Conservation (phyloP, 2,888 invertebrate genomes). For the Xanthorhoe designata region DNA sequence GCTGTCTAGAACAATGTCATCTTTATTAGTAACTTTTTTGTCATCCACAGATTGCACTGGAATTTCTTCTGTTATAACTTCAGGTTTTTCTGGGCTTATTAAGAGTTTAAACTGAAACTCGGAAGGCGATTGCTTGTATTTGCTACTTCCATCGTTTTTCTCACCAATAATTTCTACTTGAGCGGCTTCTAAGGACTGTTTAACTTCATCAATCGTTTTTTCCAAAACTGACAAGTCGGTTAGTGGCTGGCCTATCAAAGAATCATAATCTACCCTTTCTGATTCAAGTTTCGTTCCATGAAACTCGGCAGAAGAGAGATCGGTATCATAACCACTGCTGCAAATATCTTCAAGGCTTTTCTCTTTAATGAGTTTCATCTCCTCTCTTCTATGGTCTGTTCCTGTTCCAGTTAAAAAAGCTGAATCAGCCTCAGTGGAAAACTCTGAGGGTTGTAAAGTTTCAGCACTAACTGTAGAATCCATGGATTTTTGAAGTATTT, state of each 20-base stretch:
- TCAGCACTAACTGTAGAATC: constrained; percentile 83
- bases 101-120: constrained; percentile 90
- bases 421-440: constrained; percentile 82
- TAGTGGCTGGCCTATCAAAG: constrained; percentile 80
- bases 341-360: constrained; percentile 88
- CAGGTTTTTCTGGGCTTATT: constrained; percentile 82
- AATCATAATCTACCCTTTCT: constrained; percentile 80
- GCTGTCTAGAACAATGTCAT: constrained; percentile 60
- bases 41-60: constrained; percentile 77
- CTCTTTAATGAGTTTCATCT: constrained; percentile 77
- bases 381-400: constrained; percentile 77
- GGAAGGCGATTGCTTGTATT: constrained; percentile 90
- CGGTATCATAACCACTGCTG: constrained; percentile 89
- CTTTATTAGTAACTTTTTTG: constrained; percentile 57
- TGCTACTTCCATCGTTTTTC: constrained; percentile 87
- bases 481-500: constrained; percentile 81
- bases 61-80: constrained; percentile 86
- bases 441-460: constrained; percentile 81
- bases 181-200: constrained; percentile 89
- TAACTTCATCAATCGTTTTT: constrained; percentile 89
- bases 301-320: constrained; percentile 88
- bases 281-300: constrained; percentile 82
- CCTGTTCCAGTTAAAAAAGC: constrained; percentile 81
- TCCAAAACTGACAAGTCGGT: constrained; percentile 86
- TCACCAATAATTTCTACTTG: constrained; percentile 89